Conservation (phyloP, 1,140 invertebrate species). For the Drosophila micromelanica region DNA sequence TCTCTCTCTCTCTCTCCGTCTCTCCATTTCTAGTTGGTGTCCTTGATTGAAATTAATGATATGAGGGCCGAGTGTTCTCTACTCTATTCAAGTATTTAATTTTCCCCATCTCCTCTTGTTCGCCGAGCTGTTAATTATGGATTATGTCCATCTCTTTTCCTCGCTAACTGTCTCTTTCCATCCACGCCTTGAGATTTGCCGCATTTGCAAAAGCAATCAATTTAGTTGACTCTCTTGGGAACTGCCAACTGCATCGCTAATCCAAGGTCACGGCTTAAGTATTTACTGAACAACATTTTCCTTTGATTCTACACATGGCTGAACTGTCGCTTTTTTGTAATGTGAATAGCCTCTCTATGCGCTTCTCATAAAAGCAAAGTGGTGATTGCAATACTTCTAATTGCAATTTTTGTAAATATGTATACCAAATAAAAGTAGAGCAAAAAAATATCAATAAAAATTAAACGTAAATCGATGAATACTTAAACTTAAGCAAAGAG, state of each 20-base stretch:
- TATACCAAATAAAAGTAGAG: too few relatives aligned
- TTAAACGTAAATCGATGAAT: too few relatives aligned
- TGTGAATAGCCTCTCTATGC: background rate
- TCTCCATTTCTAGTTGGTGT: slow-evolving; percentile 14
- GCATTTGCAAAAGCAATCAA: slow-evolving; percentile 35
- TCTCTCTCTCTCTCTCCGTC: background rate
- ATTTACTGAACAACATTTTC: background rate
- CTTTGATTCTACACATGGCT: background rate
- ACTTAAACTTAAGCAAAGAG: too few relatives aligned
- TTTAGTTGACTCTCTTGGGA: slow-evolving; percentile 15
- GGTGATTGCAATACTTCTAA: background rate
- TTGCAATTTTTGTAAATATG: too few relatives aligned
- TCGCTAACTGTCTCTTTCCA: background rate
- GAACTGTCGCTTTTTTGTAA: too few relatives aligned
- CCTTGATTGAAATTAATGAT: slow-evolving; percentile 77
- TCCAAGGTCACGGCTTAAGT: slow-evolving; percentile 10
- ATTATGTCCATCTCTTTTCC: slow-evolving; percentile 9
- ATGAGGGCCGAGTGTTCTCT: slow-evolving; percentile 4
- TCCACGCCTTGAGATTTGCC: slow-evolving; percentile 2
- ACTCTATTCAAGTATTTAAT: background rate
- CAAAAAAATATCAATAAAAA: too few relatives aligned
- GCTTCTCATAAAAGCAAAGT: background rate
- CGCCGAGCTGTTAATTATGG: slow-evolving; percentile 32
- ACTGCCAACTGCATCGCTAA: slow-evolving; percentile 17
- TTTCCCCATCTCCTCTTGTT: background rate